phyloP scores from a whole-genome alignment of 1,140 invertebrate genomes.

The Drosophila pachea region DNA sequence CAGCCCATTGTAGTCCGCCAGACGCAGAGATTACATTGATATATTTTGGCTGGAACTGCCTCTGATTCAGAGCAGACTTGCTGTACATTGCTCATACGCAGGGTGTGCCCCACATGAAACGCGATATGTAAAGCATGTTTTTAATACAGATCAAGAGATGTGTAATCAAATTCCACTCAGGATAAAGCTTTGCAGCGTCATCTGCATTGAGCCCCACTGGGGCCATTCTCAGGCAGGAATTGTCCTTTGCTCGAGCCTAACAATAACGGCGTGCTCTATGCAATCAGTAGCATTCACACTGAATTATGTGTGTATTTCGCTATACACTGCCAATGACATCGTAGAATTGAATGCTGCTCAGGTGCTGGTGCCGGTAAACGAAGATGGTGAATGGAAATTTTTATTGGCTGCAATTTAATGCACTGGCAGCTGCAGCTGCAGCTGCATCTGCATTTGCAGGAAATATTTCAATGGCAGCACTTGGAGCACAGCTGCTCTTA shows the following conservation, averaged over 20 bases:
- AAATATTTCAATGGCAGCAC: constrained; percentile 10
- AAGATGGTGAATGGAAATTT: constrained; percentile 9
- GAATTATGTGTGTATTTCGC: constrained; percentile 6
- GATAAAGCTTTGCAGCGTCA: too few species aligned
- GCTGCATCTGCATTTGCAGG: neutral
- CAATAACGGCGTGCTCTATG: neutral
- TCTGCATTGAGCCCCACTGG: too few species aligned
- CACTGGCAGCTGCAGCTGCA: neutral
- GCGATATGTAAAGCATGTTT: too few species aligned
- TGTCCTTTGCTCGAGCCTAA: too few species aligned
- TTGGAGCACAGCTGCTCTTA: neutral
- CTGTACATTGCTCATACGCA: too few species aligned
- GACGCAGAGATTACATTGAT: too few species aligned
- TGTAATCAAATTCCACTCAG: neutral
- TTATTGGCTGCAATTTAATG: constrained; percentile 18
- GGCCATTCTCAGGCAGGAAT: too few species aligned
- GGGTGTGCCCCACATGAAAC: too few species aligned
- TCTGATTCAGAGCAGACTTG: too few species aligned
- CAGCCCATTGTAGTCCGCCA: too few species aligned
- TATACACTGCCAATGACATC: constrained; percentile 3
- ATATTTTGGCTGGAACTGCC: too few species aligned
- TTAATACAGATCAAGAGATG: too few species aligned
- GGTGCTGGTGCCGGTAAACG: constrained; percentile 1
- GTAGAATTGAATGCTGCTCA: neutral
- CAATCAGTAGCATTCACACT: neutral